Percentiles rank a stretch among this genome's conserved stretches.
Conservation (phyloP, 2,888 invertebrate genomes). For the Horisme vitalbata region DNA sequence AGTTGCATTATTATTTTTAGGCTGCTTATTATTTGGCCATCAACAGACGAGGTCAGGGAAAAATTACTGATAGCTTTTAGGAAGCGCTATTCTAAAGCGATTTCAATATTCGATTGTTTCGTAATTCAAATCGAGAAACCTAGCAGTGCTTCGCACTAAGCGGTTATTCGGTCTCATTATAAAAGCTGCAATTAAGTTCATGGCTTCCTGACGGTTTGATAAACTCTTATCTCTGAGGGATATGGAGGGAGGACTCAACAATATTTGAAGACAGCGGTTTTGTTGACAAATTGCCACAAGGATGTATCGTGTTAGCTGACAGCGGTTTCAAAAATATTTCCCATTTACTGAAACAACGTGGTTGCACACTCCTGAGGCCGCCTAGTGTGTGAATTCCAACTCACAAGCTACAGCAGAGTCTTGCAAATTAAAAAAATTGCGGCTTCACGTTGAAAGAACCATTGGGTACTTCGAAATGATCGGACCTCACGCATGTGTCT, state of each 20-base stretch:
- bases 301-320: conserved; percentile 22
- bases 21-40: neutral
- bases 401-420: conserved; percentile 3
- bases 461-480: conserved; percentile 22
- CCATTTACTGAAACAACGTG: conserved; percentile 11
- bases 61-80: conserved; percentile 5
- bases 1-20: neutral
- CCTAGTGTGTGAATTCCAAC: conserved; percentile 20
- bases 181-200: conserved; percentile 46
- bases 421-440: conserved; percentile 16
- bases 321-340: conserved; percentile 32
- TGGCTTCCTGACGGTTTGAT: conserved; percentile 46
- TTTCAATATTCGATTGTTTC: conserved; percentile 41
- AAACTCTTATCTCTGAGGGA: conserved; percentile 46
- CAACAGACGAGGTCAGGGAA: neutral
- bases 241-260: conserved; percentile 38
- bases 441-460: conserved; percentile 26
- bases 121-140: conserved; percentile 45
- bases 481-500: conserved; percentile 4
- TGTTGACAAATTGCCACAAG: conserved; percentile 11
- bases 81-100: conserved; percentile 23
- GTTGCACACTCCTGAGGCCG: conserved; percentile 10
- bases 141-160: conserved; percentile 37
- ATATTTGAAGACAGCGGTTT: conserved; percentile 28
- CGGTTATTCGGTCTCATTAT: conserved; percentile 42